Conservation (phyloP, 2,113 vertebrate genomes). For the Syrmaticus mikado region DNA sequence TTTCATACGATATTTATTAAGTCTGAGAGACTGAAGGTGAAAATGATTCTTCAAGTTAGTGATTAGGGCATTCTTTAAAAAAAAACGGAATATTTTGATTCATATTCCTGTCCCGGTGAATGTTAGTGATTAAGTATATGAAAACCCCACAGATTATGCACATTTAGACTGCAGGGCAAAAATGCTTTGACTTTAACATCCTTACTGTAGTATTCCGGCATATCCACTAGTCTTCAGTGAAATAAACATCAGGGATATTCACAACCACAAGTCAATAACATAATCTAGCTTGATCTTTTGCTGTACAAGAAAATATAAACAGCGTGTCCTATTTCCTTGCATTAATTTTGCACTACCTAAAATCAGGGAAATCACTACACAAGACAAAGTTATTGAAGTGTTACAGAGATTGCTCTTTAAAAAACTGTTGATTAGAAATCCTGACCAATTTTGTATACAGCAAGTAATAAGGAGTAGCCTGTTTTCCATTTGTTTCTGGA, state of each 20-base stretch:
- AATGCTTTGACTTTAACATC: neutral
- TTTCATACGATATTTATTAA: neutral
- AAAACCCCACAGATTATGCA: neutral
- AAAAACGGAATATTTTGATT: neutral
- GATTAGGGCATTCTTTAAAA: neutral
- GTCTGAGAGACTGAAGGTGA: neutral
- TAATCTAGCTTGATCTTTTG: neutral
- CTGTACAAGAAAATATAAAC: neutral
- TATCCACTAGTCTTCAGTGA: neutral
- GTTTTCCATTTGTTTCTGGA: neutral
- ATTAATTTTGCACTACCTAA: neutral
- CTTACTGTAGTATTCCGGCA: neutral
- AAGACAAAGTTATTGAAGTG: neutral
- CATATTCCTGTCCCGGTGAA: neutral
- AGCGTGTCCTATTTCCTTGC: accelerated
- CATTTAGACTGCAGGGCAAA: neutral
- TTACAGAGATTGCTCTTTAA: neutral
- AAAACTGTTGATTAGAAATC: neutral
- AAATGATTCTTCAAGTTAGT: neutral
- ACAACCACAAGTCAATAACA: neutral
- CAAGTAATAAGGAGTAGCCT: neutral
- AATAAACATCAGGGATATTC: neutral
- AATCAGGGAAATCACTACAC: too few relatives aligned
- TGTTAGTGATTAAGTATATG: neutral
- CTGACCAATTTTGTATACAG: neutral